Evolutionary conservation across 2,888 invertebrate genomes (phyloP).

Genomic region (Thymelicus sylvestris): DNA sequence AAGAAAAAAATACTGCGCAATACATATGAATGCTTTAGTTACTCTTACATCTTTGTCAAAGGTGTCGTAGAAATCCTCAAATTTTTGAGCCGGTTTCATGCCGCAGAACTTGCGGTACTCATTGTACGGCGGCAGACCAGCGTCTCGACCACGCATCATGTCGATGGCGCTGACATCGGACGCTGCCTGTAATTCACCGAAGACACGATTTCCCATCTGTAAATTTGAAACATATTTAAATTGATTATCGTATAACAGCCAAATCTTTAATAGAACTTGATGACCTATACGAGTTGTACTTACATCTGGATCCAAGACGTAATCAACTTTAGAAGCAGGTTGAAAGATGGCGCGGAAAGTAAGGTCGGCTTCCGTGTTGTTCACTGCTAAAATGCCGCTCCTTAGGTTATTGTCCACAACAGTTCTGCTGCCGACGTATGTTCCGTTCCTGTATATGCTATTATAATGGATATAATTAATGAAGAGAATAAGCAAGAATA

Average conservation of each 20-base stretch:
- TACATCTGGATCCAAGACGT: slow-evolving; percentile 22
- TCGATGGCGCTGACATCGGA: slow-evolving; percentile 59
- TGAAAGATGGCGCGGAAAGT: slow-evolving; percentile 10
- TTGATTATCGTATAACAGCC: too few relatives aligned
- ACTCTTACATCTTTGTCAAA: slow-evolving; percentile 72
- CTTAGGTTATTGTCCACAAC: slow-evolving; percentile 3
- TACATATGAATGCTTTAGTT: background rate
- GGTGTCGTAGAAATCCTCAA: slow-evolving; percentile 89
- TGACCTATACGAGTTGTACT: background rate
- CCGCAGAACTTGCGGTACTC: slow-evolving; percentile 92
- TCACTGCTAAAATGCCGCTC: slow-evolving; percentile 6
- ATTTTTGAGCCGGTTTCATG: slow-evolving; percentile 87
- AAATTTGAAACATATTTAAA: background rate
- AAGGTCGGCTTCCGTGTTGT: slow-evolving; percentile 26
- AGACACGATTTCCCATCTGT: background rate
- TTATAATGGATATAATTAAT: background rate
- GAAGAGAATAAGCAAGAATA: background rate
- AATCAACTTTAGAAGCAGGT: slow-evolving; percentile 7
- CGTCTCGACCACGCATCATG: slow-evolving; percentile 86
- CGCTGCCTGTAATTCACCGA: slow-evolving; percentile 13
- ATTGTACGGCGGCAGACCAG: slow-evolving; percentile 93
- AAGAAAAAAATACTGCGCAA: background rate
- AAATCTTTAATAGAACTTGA: too few relatives aligned
- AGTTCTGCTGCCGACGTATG: slow-evolving; percentile 24
- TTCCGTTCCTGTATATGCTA: slow-evolving; percentile 19